phyloP scores from a whole-genome alignment of 1,140 invertebrate genomes.

The Colletes gigas region DNA sequence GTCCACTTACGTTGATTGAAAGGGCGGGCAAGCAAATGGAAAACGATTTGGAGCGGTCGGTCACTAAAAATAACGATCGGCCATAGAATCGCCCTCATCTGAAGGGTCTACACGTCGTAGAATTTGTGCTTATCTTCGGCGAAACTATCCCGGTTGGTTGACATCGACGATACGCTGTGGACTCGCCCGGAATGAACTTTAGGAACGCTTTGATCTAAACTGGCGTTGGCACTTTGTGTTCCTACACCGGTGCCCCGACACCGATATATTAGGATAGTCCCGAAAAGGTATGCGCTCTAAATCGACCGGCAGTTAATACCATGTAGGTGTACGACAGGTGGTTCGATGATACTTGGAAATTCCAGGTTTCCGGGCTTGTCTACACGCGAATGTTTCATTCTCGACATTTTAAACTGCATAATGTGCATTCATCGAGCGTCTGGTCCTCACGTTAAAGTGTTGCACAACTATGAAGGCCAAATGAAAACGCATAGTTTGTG shows the following conservation, averaged over 20 bases:
- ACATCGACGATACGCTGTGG: slow-evolving; percentile 56
- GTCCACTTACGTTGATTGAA: slow-evolving; percentile 44
- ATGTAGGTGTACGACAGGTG: slow-evolving; percentile 32
- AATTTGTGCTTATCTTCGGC: slow-evolving; percentile 38
- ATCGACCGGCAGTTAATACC: slow-evolving; percentile 27
- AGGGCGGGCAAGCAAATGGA: slow-evolving; percentile 13
- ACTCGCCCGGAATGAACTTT: slow-evolving; percentile 70
- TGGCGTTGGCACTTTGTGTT: slow-evolving; percentile 36
- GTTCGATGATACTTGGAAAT: slow-evolving; percentile 42
- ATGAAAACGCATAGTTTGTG: too few relatives aligned
- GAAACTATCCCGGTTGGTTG: slow-evolving; percentile 55
- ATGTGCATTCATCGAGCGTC: not conserved
- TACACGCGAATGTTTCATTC: not conserved
- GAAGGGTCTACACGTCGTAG: slow-evolving; percentile 7
- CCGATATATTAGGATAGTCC: slow-evolving; percentile 48
- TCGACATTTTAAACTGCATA: not conserved
- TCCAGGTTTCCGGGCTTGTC: not conserved
- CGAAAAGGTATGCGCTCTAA: slow-evolving; percentile 32
- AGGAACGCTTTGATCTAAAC: slow-evolving; percentile 67
- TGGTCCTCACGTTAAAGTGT: not conserved
- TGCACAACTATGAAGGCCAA: too few relatives aligned
- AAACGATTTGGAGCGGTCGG: slow-evolving; percentile 42
- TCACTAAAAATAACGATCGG: slow-evolving; percentile 51
- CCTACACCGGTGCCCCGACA: not conserved
- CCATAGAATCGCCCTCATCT: not conserved